Evolutionary conservation across 2,113 vertebrate genomes (phyloP).

Genomic region (Psophia crepitans): DNA sequence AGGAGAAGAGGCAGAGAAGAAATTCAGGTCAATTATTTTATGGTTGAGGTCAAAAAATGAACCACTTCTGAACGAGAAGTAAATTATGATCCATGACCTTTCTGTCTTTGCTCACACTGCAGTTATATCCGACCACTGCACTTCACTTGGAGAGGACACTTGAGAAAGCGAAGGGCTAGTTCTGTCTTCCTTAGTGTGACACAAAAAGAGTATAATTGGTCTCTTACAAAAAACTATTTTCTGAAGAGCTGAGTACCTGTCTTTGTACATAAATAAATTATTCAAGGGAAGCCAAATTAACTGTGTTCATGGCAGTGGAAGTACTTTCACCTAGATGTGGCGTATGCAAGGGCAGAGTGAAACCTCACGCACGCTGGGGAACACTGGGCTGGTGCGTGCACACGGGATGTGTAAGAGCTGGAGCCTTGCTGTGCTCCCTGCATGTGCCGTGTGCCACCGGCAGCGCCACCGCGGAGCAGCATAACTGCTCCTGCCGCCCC

Average conservation of each 20-base stretch:
- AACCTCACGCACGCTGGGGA: rapidly evolving
- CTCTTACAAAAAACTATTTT: neutral
- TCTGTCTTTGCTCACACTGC: neutral
- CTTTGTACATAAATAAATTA: neutral
- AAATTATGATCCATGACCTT: neutral
- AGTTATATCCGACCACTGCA: neutral
- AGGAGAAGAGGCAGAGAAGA: neutral
- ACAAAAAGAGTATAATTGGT: neutral
- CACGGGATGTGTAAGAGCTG: rapidly evolving
- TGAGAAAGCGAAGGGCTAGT: neutral
- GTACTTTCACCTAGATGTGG: neutral
- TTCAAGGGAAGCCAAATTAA: neutral
- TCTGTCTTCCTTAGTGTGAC: neutral
- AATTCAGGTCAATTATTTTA: neutral
- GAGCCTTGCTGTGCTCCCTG: neutral
- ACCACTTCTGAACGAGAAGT: neutral
- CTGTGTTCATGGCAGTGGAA: neutral
- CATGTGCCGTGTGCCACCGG: neutral
- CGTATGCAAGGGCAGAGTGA: rapidly evolving
- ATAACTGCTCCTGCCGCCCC: neutral
- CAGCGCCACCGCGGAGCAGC: neutral
- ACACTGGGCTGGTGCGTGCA: neutral
- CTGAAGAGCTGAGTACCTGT: neutral
- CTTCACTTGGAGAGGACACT: neutral
- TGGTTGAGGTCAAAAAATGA: neutral